These are phyloP conservation scores for Aselliscus stoliczkanus DNA, from an alignment of 2,797 vertebrate genomes.

Conservation along the genomic window DNA sequence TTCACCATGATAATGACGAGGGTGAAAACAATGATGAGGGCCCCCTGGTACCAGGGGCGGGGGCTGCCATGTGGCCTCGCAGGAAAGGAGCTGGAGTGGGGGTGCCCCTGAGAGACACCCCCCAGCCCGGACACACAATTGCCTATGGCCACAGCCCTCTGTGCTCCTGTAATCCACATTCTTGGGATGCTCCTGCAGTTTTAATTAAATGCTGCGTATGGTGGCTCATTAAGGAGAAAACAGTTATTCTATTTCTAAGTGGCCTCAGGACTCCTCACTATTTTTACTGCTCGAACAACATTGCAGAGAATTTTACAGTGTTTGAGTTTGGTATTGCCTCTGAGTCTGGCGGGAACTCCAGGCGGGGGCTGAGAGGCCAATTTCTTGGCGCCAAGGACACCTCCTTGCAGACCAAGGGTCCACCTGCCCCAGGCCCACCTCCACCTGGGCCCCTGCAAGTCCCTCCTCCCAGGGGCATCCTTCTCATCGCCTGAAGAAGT, in stretches of 20 bases:
- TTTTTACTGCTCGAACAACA: conserved; percentile 41
- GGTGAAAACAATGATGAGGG: neutral
- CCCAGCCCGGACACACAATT: neutral
- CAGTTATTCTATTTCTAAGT: conserved; percentile 47
- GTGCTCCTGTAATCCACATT: fast-evolving
- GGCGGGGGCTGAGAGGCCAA: neutral
- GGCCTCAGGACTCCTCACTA: conserved; percentile 54
- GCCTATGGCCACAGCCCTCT: neutral
- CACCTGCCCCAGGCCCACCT: too few species aligned
- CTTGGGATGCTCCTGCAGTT: neutral
- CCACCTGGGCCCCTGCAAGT: neutral
- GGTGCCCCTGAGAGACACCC: fast-evolving
- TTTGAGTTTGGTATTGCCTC: neutral
- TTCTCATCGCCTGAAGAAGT: neutral
- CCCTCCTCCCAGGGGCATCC: neutral
- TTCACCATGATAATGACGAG: neutral
- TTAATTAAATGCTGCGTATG: conserved; percentile 52
- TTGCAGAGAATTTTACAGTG: neutral
- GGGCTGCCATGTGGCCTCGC: neutral
- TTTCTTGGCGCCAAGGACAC: fast-evolving
- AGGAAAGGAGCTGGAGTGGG: too few species aligned
- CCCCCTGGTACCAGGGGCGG: fast-evolving
- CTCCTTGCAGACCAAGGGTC: neutral
- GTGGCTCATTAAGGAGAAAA: conserved; percentile 27
- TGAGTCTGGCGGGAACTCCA: neutral